Percentiles rank a stretch among this genome's conserved stretches.
phyloP scores from a whole-genome alignment of 1,140 invertebrate species.

The Adoxophyes honmai region DNA sequence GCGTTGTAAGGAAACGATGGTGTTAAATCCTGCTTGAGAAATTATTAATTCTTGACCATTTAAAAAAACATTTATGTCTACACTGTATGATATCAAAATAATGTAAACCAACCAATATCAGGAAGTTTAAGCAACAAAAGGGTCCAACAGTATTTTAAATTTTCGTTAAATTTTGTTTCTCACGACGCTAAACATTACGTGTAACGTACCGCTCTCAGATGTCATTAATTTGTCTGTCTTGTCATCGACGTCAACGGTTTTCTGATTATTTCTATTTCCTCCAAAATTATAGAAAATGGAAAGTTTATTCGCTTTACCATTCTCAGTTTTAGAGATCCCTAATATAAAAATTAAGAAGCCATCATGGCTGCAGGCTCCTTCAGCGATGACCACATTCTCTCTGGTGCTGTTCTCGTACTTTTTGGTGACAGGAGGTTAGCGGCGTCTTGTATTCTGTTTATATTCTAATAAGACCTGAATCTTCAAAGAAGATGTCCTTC shows the following conservation, averaged over 20 bases:
- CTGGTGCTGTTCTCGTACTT: slow-evolving; percentile 96
- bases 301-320: slow-evolving; percentile 87
- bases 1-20: background rate
- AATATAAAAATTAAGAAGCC: slow-evolving; percentile 95
- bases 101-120: too few species aligned
- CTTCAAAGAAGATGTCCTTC: too few species aligned
- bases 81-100: too few species aligned
- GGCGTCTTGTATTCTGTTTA: slow-evolving; percentile 28
- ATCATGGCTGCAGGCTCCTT: slow-evolving; percentile 94
- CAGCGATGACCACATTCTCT: slow-evolving; percentile 95
- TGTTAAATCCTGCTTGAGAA: too few species aligned
- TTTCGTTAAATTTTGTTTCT: too few species aligned
- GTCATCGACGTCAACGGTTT: slow-evolving; percentile 33
- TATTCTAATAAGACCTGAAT: slow-evolving; percentile 36
- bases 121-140: too few species aligned
- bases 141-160: too few species aligned
- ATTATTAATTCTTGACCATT: too few species aligned
- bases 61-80: too few species aligned
- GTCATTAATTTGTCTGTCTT: background rate
- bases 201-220: too few species aligned
- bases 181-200: too few species aligned
- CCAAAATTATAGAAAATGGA: slow-evolving; percentile 81
- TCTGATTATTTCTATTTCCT: slow-evolving; percentile 6
- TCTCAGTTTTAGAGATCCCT: slow-evolving; percentile 90
- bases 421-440: slow-evolving; percentile 96